Base-by-base conservation (phyloP, 2,888 invertebrate species). In the Drosophila seclusa region DNA sequence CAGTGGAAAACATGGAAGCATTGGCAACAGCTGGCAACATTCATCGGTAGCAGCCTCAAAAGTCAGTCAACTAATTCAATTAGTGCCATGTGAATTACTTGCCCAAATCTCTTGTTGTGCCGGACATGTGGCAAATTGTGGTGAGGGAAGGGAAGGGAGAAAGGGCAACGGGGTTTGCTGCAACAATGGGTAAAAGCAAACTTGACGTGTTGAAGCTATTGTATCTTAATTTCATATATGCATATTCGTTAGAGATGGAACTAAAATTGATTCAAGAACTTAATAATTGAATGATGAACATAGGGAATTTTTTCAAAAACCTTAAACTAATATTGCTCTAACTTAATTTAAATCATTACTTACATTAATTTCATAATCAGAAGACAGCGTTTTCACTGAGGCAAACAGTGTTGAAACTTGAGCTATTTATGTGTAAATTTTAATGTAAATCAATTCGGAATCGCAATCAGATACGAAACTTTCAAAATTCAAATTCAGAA, bases 61-160 rank as follows among this genome's bases (percentile, higher is more conserved):
- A 87, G 90, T 84, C 90, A 89, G 88, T 74, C 85, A 85, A 80
- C 90, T 89, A 87, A 87, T 87, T 87, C 74, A 87, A 87, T 87
- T 87, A 87, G 87, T 90, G 89, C 76, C 90, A 81, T 87, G 87
- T 87, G 87, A 90, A 90, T 90, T 90, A 80, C 70, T 73, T 67
- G 77, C 76, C 67, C 76, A 73, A 79, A 87, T 71, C 71, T 82
- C 68, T 38, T 55, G 38, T 55, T 45, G 52, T 65, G 82, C 62
- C 65, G 59, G 31, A 68, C 49, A 67, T 59, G 50, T n/a, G 18
- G 40, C 40, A n/a, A 36, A 38, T 45, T 18, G 21, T 2, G 42
- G 18, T 21, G 40, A 16, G 21, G 2, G 27, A 10, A 13, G 21
- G 1, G n/a, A 5, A 36, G 4, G 36, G 2, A n/a, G 40, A 13